phyloP scores from a whole-genome alignment of 1,140 invertebrate species.

The Nasonia giraulti region DNA sequence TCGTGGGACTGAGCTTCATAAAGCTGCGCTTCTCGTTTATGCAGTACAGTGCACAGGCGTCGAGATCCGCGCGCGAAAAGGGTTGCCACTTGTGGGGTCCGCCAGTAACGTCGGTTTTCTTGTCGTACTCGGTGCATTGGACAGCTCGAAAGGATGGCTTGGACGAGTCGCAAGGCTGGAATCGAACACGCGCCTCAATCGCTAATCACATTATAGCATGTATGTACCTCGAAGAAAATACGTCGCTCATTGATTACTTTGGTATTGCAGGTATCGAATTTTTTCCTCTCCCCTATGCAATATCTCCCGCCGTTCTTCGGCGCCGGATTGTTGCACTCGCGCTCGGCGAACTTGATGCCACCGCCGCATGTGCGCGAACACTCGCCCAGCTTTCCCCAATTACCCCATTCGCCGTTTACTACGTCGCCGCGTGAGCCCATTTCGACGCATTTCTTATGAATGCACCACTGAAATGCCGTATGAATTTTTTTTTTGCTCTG shows the following conservation, averaged over 20 bases:
- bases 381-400: slow-evolving; percentile 75
- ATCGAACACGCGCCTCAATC: not conserved
- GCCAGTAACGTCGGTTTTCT: slow-evolving; percentile 62
- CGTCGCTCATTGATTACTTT: too few relatives aligned
- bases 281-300: slow-evolving; percentile 75
- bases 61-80: slow-evolving; percentile 69
- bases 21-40: slow-evolving; percentile 72
- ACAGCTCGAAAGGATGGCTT: slow-evolving; percentile 74
- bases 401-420: slow-evolving; percentile 81
- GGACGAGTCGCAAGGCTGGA: slow-evolving; percentile 75
- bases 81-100: slow-evolving; percentile 75
- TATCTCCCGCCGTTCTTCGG: slow-evolving; percentile 79
- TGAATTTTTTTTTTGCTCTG: not conserved
- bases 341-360: slow-evolving; percentile 73
- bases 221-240: not conserved
- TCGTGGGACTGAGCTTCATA: slow-evolving; percentile 65
- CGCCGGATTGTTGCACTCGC: slow-evolving; percentile 75
- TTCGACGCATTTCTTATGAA: slow-evolving; percentile 77
- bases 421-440: slow-evolving; percentile 78
- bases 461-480: slow-evolving; percentile 80
- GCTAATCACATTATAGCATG: not conserved
- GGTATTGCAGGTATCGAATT: slow-evolving; percentile 78
- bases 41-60: slow-evolving; percentile 77
- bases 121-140: slow-evolving; percentile 78
- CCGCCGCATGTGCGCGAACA: slow-evolving; percentile 81